Percentiles rank a stretch among this genome's conserved stretches.
phyloP scores from a whole-genome alignment of 2,888 invertebrate genomes.

The Agrotis segetum region DNA sequence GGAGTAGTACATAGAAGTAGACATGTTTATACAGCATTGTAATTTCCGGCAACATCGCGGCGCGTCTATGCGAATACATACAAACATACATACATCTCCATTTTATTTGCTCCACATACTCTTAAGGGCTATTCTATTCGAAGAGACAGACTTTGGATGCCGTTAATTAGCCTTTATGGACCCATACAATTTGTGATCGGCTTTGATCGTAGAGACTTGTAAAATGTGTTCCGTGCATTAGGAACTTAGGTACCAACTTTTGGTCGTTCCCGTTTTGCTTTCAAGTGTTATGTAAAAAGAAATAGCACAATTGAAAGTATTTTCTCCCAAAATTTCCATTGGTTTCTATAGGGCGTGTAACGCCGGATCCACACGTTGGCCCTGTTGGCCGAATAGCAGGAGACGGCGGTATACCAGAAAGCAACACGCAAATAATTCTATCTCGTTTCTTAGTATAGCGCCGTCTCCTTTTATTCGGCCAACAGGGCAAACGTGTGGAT shows the following conservation, averaged over 20 bases:
- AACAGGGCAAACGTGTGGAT: too few relatives aligned
- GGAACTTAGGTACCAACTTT: not conserved
- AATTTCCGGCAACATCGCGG: constrained; percentile 44
- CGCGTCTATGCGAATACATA: constrained; percentile 8
- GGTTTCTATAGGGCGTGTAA: too few relatives aligned
- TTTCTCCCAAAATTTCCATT: too few relatives aligned
- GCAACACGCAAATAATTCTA: too few relatives aligned
- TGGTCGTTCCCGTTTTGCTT: too few relatives aligned
- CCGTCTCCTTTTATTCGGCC: too few relatives aligned
- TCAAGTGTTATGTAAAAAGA: too few relatives aligned
- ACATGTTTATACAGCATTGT: constrained; percentile 37
- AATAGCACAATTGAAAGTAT: too few relatives aligned
- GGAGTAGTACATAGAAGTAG: constrained; percentile 1
- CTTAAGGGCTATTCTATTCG: constrained; percentile 6
- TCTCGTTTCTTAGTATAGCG: too few relatives aligned
- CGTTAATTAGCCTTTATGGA: constrained; percentile 34
- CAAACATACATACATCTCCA: constrained; percentile 15
- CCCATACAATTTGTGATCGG: constrained; percentile 23
- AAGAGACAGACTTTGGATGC: constrained; percentile 20
- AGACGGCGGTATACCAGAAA: too few relatives aligned
- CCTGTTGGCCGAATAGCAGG: too few relatives aligned
- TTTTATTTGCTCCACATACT: constrained; percentile 5
- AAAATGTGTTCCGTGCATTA: constrained; percentile 1
- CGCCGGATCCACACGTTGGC: too few relatives aligned
- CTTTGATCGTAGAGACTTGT: constrained; percentile 37